These are phyloP conservation scores for Apocrypta bakeri DNA, from an alignment of 1,140 invertebrate genomes.

Conservation along the genomic window DNA sequence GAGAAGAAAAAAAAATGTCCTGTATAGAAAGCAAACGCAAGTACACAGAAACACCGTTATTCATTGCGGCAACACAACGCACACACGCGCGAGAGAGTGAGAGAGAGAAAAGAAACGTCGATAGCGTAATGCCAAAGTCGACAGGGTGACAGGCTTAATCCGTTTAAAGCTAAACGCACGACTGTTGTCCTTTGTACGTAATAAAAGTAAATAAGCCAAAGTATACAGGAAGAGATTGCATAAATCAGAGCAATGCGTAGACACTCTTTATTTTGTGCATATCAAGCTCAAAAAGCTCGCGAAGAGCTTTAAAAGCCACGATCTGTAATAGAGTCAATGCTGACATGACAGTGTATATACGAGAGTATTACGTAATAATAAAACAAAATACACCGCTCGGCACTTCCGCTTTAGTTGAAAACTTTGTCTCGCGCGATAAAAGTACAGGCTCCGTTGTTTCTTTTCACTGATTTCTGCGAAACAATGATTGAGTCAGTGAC, in stretches of 20 bases:
- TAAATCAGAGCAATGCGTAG: not conserved
- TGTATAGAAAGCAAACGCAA: not conserved
- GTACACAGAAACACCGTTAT: not conserved
- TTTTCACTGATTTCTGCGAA: not conserved
- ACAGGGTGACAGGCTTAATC: constrained; percentile 15
- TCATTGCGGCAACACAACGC: not conserved
- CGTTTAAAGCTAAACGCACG: constrained; percentile 35
- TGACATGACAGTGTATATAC: too few species aligned
- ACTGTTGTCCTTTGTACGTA: constrained; percentile 30
- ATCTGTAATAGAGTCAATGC: constrained; percentile 44
- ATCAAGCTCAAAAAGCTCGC: not conserved
- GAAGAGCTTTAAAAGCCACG: constrained; percentile 38
- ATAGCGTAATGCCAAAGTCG: constrained; percentile 20
- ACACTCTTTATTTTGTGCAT: not conserved
- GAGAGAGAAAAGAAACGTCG: constrained; percentile 25
- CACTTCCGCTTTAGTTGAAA: not conserved
- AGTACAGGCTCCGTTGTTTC: not conserved
- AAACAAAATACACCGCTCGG: not conserved
- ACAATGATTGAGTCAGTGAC: not conserved
- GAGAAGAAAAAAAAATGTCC: not conserved
- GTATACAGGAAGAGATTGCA: not conserved
- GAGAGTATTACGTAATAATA: constrained; percentile 31
- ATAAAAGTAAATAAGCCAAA: not conserved
- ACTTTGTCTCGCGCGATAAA: constrained; percentile 5
- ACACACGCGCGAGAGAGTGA: not conserved